A percentile compares a stretch with the other conserved stretches of the same genome.
These are phyloP conservation scores for Oncorhynchus nerka DNA, from an alignment of 2,113 vertebrate species.

Conservation along the genomic window DNA sequence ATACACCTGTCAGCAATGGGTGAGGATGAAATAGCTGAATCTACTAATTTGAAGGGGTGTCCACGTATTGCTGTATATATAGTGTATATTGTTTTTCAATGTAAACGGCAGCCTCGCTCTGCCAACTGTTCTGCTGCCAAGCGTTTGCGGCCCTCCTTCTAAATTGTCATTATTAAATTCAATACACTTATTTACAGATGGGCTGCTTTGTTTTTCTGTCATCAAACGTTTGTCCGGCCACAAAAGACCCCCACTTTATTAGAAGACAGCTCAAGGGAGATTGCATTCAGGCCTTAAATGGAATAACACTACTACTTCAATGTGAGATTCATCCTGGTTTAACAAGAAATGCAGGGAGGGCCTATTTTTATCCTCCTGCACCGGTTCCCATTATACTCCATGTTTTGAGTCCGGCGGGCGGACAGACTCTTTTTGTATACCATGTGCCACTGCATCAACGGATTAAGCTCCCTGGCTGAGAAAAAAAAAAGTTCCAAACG, in stretches of 20 bases:
- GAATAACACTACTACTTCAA: constrained; percentile 46
- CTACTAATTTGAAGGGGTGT: too few species aligned
- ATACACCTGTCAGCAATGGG: too few species aligned
- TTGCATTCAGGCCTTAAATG: constrained; percentile 52
- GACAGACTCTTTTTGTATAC: constrained; percentile 29
- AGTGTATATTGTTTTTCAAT: not conserved
- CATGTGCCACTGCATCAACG: constrained; percentile 28
- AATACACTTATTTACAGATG: constrained; percentile 46
- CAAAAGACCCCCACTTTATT: constrained; percentile 50
- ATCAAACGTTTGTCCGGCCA: constrained; percentile 51
- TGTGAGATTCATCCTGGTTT: constrained; percentile 41
- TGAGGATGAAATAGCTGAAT: too few species aligned
- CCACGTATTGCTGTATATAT: too few species aligned
- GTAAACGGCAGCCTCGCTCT: constrained; percentile 1
- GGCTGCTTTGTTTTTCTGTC: constrained; percentile 46
- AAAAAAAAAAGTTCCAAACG: constrained; percentile 52
- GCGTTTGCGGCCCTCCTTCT: not conserved
- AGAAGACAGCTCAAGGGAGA: constrained; percentile 38
- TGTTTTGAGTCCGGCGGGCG: constrained; percentile 45
- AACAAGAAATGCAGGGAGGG: constrained; percentile 16
- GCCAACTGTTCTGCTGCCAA: not conserved
- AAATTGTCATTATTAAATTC: constrained; percentile 34
- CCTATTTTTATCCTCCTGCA: constrained; percentile 40
- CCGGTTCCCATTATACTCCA: constrained; percentile 34
- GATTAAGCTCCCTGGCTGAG: constrained; percentile 55